Evolutionary conservation across 2,113 vertebrate species (phyloP), one percentile per base, ranked within the genome.

Genomic region (Sapayoa aenigma): DNA sequence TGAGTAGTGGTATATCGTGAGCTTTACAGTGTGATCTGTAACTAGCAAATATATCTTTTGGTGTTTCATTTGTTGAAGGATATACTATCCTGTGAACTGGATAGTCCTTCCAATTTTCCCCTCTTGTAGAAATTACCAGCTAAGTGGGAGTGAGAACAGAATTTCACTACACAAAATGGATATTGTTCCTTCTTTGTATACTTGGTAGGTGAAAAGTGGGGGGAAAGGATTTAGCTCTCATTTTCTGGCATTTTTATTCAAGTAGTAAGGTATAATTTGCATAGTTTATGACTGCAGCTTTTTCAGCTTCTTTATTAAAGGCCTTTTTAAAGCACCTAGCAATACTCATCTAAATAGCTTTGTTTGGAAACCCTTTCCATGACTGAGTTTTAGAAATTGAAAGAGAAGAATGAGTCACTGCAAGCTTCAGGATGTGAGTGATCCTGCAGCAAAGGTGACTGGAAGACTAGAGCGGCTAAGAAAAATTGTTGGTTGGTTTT

Each of bases 241-340:
- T 95, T 93, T 95, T 87, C 46, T 87, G 23, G 72, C 28, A 81
- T 84, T 93, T 91, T 96, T 85, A 46, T 92, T 90, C 58, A 42
- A 44, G 21, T 72, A 67, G 44, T 60, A 92, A 93, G 72, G 90
- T 91, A 83, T 84, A 92, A 95, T 95, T 96, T 97, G 81, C 93
- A 95, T 94, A 93, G 56, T 33, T 97, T 97, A 90, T 90, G 78
- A 82, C 39, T 71, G 59, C 50, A 22, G 47, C 50, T 83, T 92
- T 95, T 95, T 92, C 80, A 87, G 39, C 56, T 89, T 46, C 68
- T 95, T 97, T 95, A 86, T 94, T 97, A 93, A 77, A 73, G 56
- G 71, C 68, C 59, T 90, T 96, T 83, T 95, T 90, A 90, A 82
- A 46, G 75, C 82, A 96, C 47, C 56, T 67, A 81, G 65, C 58